Evolutionary conservation across 1,140 invertebrate species (phyloP).

Genomic region (Melanaphis sacchari): DNA sequence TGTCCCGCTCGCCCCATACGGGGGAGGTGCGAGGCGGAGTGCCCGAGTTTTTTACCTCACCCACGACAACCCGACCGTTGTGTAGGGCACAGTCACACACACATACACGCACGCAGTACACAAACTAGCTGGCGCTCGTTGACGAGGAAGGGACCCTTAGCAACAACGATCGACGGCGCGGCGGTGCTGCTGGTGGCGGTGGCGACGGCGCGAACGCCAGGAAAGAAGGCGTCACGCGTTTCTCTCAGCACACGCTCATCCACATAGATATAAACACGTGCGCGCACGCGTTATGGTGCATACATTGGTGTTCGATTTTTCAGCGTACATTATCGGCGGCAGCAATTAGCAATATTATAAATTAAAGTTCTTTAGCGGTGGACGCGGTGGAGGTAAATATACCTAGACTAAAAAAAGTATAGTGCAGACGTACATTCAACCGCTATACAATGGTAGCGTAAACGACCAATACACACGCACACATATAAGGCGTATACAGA

Average conservation of each 20-base stretch:
- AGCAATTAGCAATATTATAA: neutral
- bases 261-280: neutral
- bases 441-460: too few species aligned
- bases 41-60: neutral
- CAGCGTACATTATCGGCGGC: neutral
- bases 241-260: neutral
- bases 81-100: neutral
- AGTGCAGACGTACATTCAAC: too few species aligned
- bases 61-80: neutral
- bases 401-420: too few species aligned
- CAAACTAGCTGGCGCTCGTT: neutral
- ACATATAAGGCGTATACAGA: neutral
- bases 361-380: too few species aligned
- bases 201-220: neutral
- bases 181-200: neutral
- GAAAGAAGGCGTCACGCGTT: conserved; percentile 38
- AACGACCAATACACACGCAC: too few species aligned
- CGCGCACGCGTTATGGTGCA: neutral
- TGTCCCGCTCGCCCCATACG: neutral
- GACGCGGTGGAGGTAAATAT: neutral
- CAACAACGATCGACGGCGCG: conserved; percentile 42
- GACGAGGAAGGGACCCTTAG: conserved; percentile 9
- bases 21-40: neutral
- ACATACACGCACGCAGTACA: neutral
- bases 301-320: neutral